Evolutionary conservation across 1,140 invertebrate species (phyloP).

Genomic region (Drosophila hydei): DNA sequence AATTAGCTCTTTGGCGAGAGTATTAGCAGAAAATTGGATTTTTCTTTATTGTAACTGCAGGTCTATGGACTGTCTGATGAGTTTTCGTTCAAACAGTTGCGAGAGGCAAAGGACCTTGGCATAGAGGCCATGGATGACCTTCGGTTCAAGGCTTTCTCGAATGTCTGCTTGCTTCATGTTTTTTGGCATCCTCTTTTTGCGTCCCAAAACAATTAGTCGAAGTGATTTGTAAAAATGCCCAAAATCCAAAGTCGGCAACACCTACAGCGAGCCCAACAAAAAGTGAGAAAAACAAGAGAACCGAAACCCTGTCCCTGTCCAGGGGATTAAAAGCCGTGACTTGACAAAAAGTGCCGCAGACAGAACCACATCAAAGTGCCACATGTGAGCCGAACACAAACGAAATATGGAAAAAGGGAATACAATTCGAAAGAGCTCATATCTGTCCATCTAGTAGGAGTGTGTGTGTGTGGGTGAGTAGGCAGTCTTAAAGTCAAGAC

Average conservation of each 20-base stretch:
- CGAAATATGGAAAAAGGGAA: conserved; percentile 29
- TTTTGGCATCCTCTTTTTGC: not conserved
- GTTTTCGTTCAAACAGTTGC: not conserved
- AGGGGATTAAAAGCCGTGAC: conserved; percentile 54
- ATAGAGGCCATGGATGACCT: not conserved
- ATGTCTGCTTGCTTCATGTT: conserved; percentile 19
- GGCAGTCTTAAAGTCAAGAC: conserved; percentile 65
- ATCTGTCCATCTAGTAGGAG: conserved; percentile 9
- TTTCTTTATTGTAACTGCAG: not conserved
- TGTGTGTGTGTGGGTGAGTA: conserved; percentile 27
- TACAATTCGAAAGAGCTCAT: conserved; percentile 41
- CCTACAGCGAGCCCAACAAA: conserved; percentile 10
- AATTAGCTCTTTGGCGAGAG: conserved; percentile 20
- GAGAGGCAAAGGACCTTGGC: conserved; percentile 30
- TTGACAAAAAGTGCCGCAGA: conserved; percentile 43
- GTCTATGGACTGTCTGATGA: conserved; percentile 28
- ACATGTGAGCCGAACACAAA: conserved; percentile 33
- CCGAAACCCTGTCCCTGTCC: conserved; percentile 10
- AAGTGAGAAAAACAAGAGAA: not conserved
- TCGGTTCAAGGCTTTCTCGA: conserved; percentile 37
- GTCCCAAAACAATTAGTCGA: conserved; percentile 58
- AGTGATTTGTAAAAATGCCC: conserved; percentile 60
- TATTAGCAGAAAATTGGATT: not conserved
- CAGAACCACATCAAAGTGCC: conserved; percentile 54
- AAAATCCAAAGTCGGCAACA: conserved; percentile 21